Evolutionary conservation across 1,140 invertebrate genomes (phyloP), one percentile per base, ranked within the genome.

Genomic region (Hyles vespertilio): DNA sequence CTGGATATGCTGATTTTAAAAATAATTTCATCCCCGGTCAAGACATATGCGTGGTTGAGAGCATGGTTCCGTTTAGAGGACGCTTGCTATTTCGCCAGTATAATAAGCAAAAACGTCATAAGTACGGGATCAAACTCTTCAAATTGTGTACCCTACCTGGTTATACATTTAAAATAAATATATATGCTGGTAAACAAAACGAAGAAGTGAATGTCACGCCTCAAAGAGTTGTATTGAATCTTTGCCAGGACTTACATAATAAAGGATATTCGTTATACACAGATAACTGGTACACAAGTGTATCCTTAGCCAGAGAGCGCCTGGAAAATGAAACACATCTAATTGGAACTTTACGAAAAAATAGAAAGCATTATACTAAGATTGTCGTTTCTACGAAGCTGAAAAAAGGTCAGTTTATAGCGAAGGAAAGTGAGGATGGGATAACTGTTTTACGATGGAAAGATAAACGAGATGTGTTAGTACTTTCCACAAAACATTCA

Each of bases 251-350:
- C 52, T 34, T 72, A 50, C 65, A 80, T 33, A 56, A 76, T 65
- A 75, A 72, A 55, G 77, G 77, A 10, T 70, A 86, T 58, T 67
- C 65, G 3, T 10, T 90, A 8, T 77, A 65, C 46, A 80, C 76
- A 1, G 83, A 89, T 58, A 89, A 89, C 65, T 89, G 71, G 61
- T 88, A 89, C 56, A 72, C 69, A 53, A 88, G 83, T 72, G 57
- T 89, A 47, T 12, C 53, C 40, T 68, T 90, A 51, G 78, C 84
- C 34, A 67, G 79, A 59, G 67, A 82, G 61, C 66, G 89, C 40
- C 53, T 89, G 58, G 56, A 72, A 22, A 73, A 55, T 70, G 10
- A 32, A 46, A 58, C 85, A 0, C 77, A 89, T 74, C 63, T 85
- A n/a, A 66, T 84, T 61, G 86, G 87, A 40, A 91, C 82, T 54